Percentiles rank a stretch among this genome's conserved stretches.
phyloP scores from a whole-genome alignment of 2,113 vertebrate genomes.

The Chaenocephalus aceratus region DNA sequence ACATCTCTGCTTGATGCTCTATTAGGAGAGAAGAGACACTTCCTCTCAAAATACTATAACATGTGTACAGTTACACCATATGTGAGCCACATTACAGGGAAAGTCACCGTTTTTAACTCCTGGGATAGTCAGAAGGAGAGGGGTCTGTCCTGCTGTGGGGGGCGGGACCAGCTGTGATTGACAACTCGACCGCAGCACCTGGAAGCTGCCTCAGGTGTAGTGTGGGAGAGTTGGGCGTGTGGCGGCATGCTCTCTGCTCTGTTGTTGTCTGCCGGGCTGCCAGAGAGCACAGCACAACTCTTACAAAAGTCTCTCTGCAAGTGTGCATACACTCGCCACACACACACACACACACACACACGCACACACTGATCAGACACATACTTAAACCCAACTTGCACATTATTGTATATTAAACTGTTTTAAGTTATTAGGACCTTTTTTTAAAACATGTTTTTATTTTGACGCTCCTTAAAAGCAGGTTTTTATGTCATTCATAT shows the following conservation, averaged over 20 bases:
- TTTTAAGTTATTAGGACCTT: too few species aligned
- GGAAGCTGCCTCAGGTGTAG: constrained; percentile 44
- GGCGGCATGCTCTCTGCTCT: constrained; percentile 53
- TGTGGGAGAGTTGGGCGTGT: constrained; percentile 71
- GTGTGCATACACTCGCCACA: neutral
- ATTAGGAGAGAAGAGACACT: neutral
- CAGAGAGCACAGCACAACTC: constrained; percentile 41
- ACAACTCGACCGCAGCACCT: constrained; percentile 61
- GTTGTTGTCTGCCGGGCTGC: constrained; percentile 57
- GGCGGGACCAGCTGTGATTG: constrained; percentile 40
- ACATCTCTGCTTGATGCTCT: constrained; percentile 6
- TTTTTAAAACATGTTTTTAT: neutral
- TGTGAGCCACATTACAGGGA: neutral
- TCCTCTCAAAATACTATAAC: constrained; percentile 9
- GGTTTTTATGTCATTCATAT: neutral
- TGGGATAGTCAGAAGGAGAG: neutral
- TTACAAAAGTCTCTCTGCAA: constrained; percentile 31
- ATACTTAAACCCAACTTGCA: neutral
- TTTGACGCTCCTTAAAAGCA: neutral
- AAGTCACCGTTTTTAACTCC: constrained; percentile 2
- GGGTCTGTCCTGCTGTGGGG: neutral
- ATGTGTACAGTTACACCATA: neutral
- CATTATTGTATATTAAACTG: too few species aligned
- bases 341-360: neutral
- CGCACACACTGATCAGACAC: too few species aligned